Percentiles rank a stretch among this genome's conserved stretches.
phyloP scores from a whole-genome alignment of 2,888 invertebrate genomes.

The Mongoloraphidia duomilia region DNA sequence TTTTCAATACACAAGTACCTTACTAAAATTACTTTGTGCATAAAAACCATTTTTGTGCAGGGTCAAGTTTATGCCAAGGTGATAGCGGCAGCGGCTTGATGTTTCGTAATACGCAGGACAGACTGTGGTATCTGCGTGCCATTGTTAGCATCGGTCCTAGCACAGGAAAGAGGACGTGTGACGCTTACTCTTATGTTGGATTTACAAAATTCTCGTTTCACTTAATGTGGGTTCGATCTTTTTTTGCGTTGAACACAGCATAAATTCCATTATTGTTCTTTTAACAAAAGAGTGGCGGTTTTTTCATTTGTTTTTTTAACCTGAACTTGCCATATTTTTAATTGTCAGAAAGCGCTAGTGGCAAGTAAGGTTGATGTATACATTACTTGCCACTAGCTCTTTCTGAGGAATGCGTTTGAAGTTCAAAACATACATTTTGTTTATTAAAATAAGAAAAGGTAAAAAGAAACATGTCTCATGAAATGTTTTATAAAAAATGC shows the following conservation, averaged over 20 bases:
- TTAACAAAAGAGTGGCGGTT: no score
- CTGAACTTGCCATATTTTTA: no score
- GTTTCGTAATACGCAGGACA: not conserved
- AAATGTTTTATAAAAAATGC: no score
- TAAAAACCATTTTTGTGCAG: not conserved
- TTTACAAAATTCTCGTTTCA: conserved; percentile 1
- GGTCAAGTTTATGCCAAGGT: not conserved
- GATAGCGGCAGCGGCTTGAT: not conserved
- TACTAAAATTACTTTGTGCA: not conserved
- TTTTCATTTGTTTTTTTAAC: no score
- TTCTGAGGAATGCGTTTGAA: no score
- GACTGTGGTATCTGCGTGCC: not conserved
- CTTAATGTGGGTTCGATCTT: not conserved
- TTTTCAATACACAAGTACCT: not conserved
- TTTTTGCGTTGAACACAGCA: not conserved
- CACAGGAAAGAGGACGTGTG: not conserved
- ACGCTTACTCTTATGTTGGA: not conserved
- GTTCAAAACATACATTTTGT: no score
- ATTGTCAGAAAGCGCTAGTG: no score
- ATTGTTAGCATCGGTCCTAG: conserved; percentile 1
- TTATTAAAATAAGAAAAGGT: no score
- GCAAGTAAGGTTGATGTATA: no score
- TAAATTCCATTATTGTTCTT: no score
- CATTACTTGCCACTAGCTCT: no score
- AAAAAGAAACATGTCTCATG: no score